A percentile compares a stretch with the other conserved stretches of the same genome.
phyloP scores from a whole-genome alignment of 1,140 invertebrate genomes.

The Heliconius eleuchia region DNA sequence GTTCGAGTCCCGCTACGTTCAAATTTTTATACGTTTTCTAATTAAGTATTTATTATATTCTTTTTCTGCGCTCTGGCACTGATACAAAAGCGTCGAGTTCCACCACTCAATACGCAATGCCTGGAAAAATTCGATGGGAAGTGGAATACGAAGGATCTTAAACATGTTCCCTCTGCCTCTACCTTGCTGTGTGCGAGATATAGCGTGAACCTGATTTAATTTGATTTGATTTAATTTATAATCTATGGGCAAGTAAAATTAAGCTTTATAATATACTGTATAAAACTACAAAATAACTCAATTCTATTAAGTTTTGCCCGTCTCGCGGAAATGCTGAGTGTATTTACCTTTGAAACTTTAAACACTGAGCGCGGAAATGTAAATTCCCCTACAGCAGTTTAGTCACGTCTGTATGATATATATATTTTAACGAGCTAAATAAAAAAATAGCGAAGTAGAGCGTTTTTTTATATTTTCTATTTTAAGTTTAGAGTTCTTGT shows the following conservation, averaged over 20 bases:
- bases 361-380: slow-evolving; percentile 6
- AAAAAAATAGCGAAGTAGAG: neutral
- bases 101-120: too few relatives aligned
- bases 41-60: too few relatives aligned
- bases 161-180: too few relatives aligned
- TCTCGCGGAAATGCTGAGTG: neutral
- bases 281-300: neutral
- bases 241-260: neutral
- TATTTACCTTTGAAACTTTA: slow-evolving; percentile 11
- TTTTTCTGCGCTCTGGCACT: too few relatives aligned
- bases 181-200: too few relatives aligned
- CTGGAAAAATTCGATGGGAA: too few relatives aligned
- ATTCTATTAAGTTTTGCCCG: neutral
- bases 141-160: too few relatives aligned
- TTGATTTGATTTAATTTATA: neutral
- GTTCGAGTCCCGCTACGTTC: too few relatives aligned
- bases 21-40: too few relatives aligned
- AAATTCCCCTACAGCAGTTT: neutral
- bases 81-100: too few relatives aligned
- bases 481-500: too few relatives aligned
- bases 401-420: neutral
- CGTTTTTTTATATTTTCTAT: neutral
- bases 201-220: too few relatives aligned
- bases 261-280: neutral
- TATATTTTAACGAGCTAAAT: neutral